Evolutionary conservation across 2,797 vertebrate genomes (phyloP).

Genomic region (Enteromius radiatus): DNA sequence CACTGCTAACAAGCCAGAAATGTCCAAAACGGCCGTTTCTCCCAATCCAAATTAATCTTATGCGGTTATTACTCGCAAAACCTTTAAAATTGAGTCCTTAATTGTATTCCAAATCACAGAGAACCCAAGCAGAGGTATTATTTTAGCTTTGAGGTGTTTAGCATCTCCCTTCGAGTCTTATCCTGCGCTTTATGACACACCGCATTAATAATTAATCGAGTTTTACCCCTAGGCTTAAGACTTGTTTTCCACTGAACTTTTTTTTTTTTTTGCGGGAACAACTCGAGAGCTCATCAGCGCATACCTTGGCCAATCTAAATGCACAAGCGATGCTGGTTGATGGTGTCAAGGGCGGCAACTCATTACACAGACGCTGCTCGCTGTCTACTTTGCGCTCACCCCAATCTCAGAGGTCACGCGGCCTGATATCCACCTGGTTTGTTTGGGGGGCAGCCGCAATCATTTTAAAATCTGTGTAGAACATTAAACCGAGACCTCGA

Average conservation of each 20-base stretch:
- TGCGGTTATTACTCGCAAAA: background rate
- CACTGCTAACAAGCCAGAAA: constrained; percentile 42
- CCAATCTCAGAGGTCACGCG: constrained; percentile 60
- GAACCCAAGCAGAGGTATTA: constrained; percentile 25
- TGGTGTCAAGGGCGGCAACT: constrained; percentile 56
- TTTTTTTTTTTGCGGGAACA: constrained; percentile 52
- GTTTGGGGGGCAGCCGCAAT: constrained; percentile 73
- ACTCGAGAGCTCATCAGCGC: constrained; percentile 46
- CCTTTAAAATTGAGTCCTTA: constrained; percentile 43
- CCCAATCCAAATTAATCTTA: constrained; percentile 14
- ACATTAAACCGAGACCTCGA: constrained; percentile 74
- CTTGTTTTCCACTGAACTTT: constrained; percentile 48
- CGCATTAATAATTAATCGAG: constrained; percentile 53
- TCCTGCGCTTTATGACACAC: constrained; percentile 50
- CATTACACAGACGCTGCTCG: constrained; percentile 65
- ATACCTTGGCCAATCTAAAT: constrained; percentile 49
- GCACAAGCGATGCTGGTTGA: constrained; percentile 52
- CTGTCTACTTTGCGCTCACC: constrained; percentile 64
- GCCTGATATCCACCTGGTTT: constrained; percentile 65
- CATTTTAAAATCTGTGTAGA: constrained; percentile 69
- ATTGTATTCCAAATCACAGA: constrained; percentile 24
- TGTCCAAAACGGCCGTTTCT: constrained; percentile 44
- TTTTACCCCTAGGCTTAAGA: constrained; percentile 41
- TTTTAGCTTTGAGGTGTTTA: constrained; percentile 42
- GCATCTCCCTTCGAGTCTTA: constrained; percentile 40